Evolutionary conservation across 2,797 vertebrate species (phyloP).

Genomic region (Pangasius mekongensis): DNA sequence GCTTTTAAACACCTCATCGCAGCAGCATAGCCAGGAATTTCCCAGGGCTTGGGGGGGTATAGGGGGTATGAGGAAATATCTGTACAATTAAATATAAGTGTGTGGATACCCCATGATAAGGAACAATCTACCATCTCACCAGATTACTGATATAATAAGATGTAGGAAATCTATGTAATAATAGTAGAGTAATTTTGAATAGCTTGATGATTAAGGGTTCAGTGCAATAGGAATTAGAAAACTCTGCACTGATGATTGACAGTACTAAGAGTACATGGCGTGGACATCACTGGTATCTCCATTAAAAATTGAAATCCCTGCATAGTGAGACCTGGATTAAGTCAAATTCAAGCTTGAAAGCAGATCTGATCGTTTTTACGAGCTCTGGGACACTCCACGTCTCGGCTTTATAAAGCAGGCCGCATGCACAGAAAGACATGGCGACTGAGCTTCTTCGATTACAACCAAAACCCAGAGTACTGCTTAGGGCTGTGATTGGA

Average conservation of each 20-base stretch:
- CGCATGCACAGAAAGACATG: conserved; percentile 11
- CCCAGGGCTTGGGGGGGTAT: background rate
- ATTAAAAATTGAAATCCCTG: conserved; percentile 10
- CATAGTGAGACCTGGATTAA: conserved; percentile 29
- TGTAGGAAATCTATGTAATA: background rate
- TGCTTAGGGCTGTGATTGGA: background rate
- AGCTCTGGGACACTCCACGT: conserved; percentile 26
- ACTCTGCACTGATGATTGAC: background rate
- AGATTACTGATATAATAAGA: background rate
- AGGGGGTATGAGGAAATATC: background rate
- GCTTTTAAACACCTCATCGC: background rate
- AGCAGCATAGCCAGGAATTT: background rate
- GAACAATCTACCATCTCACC: background rate
- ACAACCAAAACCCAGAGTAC: background rate
- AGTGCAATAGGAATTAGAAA: background rate
- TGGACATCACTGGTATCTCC: conserved; percentile 27
- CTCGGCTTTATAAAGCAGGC: conserved; percentile 34
- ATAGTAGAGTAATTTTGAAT: background rate
- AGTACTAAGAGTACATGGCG: background rate
- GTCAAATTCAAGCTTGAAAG: conserved; percentile 30
- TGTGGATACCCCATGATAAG: background rate
- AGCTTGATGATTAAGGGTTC: background rate
- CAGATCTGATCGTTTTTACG: conserved; percentile 9
- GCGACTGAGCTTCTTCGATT: background rate
- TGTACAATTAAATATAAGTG: background rate